A percentile compares a stretch with the other conserved stretches of the same genome.
Conservation (phyloP, 2,888 invertebrate species). For the Ecliptopera silaceata region DNA sequence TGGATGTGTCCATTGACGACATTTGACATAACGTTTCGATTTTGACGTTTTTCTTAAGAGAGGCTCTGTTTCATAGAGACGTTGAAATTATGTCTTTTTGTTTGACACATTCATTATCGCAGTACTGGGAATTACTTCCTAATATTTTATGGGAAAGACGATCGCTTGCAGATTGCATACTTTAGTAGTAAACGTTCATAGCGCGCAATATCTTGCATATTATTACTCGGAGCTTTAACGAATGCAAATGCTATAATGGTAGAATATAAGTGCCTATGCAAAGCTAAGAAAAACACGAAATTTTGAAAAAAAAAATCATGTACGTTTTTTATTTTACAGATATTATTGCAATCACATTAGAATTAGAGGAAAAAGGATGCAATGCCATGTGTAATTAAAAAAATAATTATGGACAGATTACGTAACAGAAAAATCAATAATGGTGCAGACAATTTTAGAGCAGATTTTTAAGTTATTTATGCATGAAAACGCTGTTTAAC, state of each 20-base stretch:
- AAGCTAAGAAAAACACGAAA: not conserved
- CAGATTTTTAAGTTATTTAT: not conserved
- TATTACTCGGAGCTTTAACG: constrained; percentile 1
- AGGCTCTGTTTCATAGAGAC: no score
- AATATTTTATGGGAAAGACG: not conserved
- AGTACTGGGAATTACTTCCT: no score
- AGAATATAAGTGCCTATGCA: constrained; percentile 10
- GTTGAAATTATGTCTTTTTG: no score
- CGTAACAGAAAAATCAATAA: not conserved
- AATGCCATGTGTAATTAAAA: not conserved
- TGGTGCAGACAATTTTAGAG: not conserved
- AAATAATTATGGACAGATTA: not conserved
- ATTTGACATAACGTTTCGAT: no score
- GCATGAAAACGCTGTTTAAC: not conserved
- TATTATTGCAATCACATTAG: not conserved
- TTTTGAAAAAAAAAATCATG: not conserved
- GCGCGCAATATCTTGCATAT: constrained; percentile 5
- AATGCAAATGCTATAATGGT: constrained; percentile 4
- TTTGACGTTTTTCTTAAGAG: no score
- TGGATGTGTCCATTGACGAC: no score
- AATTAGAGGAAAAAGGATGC: not conserved
- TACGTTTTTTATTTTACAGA: not conserved
- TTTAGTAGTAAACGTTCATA: not conserved
- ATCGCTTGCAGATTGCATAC: not conserved
- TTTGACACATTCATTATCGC: no score